A percentile compares a stretch with the other conserved stretches of the same genome.
These are phyloP conservation scores for Penaeus monodon DNA, from an alignment of 2,888 invertebrate genomes.

Conservation along the genomic window DNA sequence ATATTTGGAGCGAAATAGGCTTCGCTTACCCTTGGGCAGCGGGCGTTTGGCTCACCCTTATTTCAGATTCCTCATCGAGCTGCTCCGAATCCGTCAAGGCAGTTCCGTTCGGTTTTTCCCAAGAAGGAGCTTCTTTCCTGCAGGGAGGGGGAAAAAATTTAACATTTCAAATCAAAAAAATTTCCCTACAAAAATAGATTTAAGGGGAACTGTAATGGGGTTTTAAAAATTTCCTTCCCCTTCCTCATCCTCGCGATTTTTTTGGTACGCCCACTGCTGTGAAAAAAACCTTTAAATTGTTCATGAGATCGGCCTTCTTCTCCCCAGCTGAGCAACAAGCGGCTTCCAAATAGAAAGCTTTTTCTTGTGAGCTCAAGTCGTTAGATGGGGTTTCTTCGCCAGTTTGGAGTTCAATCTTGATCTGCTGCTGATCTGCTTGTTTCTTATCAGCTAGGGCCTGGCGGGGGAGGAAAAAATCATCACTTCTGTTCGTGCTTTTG, in stretches of 20 bases:
- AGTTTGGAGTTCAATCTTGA: conserved; percentile 10
- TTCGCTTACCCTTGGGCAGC: too few species aligned
- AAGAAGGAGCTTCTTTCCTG: too few species aligned
- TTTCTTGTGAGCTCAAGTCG: conserved; percentile 43
- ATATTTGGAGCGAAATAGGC: too few species aligned
- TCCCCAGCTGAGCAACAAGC: conserved; percentile 31
- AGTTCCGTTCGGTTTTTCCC: too few species aligned
- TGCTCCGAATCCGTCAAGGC: too few species aligned
- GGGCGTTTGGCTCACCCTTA: too few species aligned
- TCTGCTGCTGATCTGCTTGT: conserved; percentile 77
- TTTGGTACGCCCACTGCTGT: conserved; percentile 81
- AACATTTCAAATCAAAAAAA: too few species aligned
- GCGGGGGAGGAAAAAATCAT: neutral
- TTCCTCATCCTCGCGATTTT: conserved; percentile 34
- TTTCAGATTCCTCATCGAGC: too few species aligned
- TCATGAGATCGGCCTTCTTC: conserved; percentile 73
- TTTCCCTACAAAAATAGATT: too few species aligned
- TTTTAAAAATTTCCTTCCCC: neutral
- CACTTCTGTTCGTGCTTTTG: too few species aligned
- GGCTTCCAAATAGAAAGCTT: conserved; percentile 27
- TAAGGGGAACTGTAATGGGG: conserved; percentile 67
- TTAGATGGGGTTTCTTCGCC: conserved; percentile 36
- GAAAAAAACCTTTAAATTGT: conserved; percentile 72
- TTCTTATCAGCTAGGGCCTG: conserved; percentile 40
- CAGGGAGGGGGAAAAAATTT: too few species aligned